Conservation (phyloP, 1,140 invertebrate genomes). For the Prorops nasuta region DNA sequence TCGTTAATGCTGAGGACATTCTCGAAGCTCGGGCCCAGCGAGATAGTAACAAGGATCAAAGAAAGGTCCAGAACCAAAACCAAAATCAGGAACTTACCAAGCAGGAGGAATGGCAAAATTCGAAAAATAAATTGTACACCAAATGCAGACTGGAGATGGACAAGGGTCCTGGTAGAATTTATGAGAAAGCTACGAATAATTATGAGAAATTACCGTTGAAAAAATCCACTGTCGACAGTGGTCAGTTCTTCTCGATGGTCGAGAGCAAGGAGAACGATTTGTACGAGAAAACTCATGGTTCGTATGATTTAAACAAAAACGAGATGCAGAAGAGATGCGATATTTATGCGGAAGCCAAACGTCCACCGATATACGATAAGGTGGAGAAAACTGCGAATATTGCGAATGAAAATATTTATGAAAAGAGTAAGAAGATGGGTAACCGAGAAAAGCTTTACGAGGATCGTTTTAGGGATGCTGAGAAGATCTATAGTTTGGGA, state of each 20-base stretch:
- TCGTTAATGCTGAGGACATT: conserved; percentile 44
- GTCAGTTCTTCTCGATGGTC: neutral
- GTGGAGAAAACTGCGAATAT: conserved; percentile 6
- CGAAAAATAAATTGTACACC: conserved; percentile 33
- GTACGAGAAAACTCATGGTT: conserved; percentile 24
- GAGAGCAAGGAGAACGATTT: conserved; percentile 13
- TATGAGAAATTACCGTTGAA: conserved; percentile 24
- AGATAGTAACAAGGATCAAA: conserved; percentile 15
- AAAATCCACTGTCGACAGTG: conserved; percentile 9
- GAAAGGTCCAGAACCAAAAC: neutral
- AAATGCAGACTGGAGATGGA: conserved; percentile 18
- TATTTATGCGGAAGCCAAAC: neutral
- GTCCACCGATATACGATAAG: conserved; percentile 12
- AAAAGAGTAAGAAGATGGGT: neutral
- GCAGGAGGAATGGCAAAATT: conserved; percentile 28
- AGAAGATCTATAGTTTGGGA: conserved; percentile 45
- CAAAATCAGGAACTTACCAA: conserved; percentile 13
- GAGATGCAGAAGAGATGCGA: neutral
- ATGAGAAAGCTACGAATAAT: conserved; percentile 25
- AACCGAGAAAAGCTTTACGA: conserved; percentile 33
- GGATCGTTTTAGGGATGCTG: conserved; percentile 44
- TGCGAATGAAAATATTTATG: neutral
- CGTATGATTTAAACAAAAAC: conserved; percentile 19
- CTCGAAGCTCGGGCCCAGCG: conserved; percentile 36
- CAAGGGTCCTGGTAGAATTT: conserved; percentile 7